phyloP scores from a whole-genome alignment of 2,113 vertebrate genomes.

The Plestiodon gilberti region DNA sequence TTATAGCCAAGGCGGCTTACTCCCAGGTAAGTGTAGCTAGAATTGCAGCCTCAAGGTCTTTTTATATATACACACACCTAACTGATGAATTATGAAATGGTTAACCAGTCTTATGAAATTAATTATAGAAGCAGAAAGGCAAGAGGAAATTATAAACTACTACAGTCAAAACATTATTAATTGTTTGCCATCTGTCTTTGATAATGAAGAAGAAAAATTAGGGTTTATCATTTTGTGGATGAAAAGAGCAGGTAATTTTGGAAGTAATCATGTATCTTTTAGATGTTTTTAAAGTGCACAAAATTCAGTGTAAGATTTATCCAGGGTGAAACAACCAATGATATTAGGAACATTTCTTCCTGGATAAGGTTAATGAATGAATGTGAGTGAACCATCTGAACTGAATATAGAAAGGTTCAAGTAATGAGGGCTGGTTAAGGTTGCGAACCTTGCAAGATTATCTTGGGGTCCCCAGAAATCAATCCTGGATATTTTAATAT shows the following conservation, averaged over 20 bases:
- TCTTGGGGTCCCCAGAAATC: too few relatives aligned
- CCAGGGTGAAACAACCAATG: background rate
- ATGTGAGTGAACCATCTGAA: background rate
- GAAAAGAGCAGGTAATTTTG: constrained; percentile 6
- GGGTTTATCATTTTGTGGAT: background rate
- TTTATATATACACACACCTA: background rate
- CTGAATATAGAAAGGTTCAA: background rate
- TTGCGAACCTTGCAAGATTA: too few relatives aligned
- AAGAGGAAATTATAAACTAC: constrained; percentile 26
- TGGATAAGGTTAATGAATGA: background rate
- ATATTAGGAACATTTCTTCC: background rate
- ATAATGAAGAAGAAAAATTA: background rate
- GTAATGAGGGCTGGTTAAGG: background rate
- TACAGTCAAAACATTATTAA: constrained; percentile 16
- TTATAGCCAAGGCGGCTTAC: too few relatives aligned
- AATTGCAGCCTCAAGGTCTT: background rate
- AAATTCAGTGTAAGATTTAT: background rate
- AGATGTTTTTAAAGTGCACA: background rate
- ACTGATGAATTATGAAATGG: constrained; percentile 8
- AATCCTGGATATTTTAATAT: too few relatives aligned
- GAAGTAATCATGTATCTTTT: constrained; percentile 17
- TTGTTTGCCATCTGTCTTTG: constrained; percentile 24
- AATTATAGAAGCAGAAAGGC: constrained; percentile 26
- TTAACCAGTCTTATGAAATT: constrained; percentile 11
- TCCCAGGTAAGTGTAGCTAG: too few relatives aligned